Evolutionary conservation across 2,113 vertebrate species (phyloP).

Genomic region (Solea solea): DNA sequence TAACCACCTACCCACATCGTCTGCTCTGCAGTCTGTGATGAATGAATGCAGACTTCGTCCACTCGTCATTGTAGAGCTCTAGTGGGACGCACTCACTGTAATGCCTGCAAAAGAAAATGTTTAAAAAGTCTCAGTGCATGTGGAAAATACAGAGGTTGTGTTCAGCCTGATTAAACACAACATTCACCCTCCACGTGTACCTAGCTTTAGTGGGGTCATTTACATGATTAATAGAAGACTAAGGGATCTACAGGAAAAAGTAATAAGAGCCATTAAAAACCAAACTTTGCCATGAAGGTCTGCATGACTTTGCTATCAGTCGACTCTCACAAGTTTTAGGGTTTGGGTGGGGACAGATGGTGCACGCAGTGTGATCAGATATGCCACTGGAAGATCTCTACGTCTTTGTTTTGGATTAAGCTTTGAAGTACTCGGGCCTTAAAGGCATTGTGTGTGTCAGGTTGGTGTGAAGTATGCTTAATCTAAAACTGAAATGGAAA

Average conservation of each 20-base stretch:
- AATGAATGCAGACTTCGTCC: constrained; percentile 63
- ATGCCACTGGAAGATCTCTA: constrained; percentile 13
- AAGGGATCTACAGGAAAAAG: not conserved
- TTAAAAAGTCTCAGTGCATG: not conserved
- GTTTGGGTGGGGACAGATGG: constrained; percentile 20
- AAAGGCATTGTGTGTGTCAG: constrained; percentile 11
- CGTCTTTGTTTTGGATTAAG: constrained; percentile 33
- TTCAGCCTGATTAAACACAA: not conserved
- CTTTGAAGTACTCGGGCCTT: constrained; percentile 19
- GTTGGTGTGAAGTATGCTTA: constrained; percentile 18
- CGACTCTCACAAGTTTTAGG: constrained; percentile 7
- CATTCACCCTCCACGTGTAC: not conserved
- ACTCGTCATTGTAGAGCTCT: constrained; percentile 66
- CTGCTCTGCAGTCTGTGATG: constrained; percentile 61
- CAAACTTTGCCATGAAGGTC: constrained; percentile 38
- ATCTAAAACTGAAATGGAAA: constrained; percentile 35
- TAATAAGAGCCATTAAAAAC: constrained; percentile 13
- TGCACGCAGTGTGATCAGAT: constrained; percentile 13
- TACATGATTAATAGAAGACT: constrained; percentile 3
- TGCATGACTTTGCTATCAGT: constrained; percentile 34
- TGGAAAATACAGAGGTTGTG: constrained; percentile 1
- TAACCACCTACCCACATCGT: constrained; percentile 77
- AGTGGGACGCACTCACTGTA: not conserved
- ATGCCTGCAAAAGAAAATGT: constrained; percentile 31
- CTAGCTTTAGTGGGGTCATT: not conserved